Base-by-base conservation (phyloP, 2,113 vertebrate genomes). In the Tringa solitaria region DNA sequence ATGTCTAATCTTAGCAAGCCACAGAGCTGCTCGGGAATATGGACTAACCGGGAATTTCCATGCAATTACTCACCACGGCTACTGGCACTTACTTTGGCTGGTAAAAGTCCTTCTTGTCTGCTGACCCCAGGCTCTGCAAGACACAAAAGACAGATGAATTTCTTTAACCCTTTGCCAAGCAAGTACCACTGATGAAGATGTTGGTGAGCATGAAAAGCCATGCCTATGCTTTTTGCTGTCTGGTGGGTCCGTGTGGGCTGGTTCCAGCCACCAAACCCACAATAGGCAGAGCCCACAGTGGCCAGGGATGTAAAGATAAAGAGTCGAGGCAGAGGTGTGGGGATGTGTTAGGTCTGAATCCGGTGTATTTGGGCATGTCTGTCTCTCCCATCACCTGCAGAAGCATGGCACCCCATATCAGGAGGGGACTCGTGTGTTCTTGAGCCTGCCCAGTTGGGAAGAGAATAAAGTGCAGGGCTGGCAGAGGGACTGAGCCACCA, bases 101-200 rank as follows among this genome's bases (percentile, higher is more conserved):
- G 92, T 98, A 98, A 72, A 98, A 97, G 90, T 98, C 98, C 95
- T 98, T 99, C 93, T 98, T 98, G 94, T 99, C 98, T 1, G 98
- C 98, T 4, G 98, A 99, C 67, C 98, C 98, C 95, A 99, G 96
- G 96, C 98, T 99, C 98, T 99, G 98, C 12, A 97, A 98, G 79
- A 96, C 92, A 89, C 85, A 97, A 91, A 89, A 94, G 68, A 96
- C 8, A 88, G 39, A 60, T 20, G 26, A 1, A 26, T 37, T 53
- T n/a, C 69, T 59, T 94, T 93, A 95, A 90, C 8, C 20, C 32
- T 64, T 72, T 61, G 32, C 16, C 61, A 65, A 83, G 70, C 26
- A 51, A 28, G 37, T 8, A n/a, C 35, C 43, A 4, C 4, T 16
- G 30, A 79, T n/a, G 23, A 70, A 57, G 35, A 35, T 8, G 35